Evolutionary conservation across 2,888 invertebrate genomes (phyloP).

Genomic region (Mystacides longicornis): DNA sequence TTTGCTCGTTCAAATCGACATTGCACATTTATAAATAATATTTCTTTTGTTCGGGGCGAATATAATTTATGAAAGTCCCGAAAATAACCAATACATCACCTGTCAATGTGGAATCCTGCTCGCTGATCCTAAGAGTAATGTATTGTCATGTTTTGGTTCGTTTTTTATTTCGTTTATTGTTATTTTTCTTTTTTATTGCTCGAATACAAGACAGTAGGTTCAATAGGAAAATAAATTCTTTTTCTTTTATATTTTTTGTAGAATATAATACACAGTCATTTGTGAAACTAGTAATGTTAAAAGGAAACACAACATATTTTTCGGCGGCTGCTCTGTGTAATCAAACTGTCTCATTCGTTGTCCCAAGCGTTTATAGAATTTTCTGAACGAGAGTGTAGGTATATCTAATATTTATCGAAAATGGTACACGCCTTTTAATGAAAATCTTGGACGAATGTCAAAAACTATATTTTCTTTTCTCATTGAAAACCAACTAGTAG

Average conservation of each 20-base stretch:
- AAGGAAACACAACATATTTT: background rate
- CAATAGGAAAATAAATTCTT: background rate
- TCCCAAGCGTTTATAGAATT: background rate
- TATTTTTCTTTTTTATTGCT: background rate
- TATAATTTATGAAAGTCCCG: conserved; percentile 13
- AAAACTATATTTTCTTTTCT: no score
- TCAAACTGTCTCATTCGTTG: background rate
- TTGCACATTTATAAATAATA: conserved; percentile 11
- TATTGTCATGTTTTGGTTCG: background rate
- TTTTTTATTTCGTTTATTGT: background rate
- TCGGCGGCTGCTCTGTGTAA: background rate
- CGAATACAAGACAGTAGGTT: no score
- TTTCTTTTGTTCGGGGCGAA: conserved; percentile 12
- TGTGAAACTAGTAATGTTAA: background rate
- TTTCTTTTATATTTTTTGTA: background rate
- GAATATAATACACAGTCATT: no score
- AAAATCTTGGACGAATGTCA: no score
- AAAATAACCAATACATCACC: conserved; percentile 17
- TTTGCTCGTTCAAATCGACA: conserved; percentile 10
- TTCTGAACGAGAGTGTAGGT: no score
- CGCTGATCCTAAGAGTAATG: background rate
- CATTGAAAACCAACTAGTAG: no score
- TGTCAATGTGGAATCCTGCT: conserved; percentile 6
- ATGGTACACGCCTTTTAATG: no score
- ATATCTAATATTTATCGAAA: no score